Conservation (phyloP, 2,888 invertebrate species). For the Polietes domitor region DNA sequence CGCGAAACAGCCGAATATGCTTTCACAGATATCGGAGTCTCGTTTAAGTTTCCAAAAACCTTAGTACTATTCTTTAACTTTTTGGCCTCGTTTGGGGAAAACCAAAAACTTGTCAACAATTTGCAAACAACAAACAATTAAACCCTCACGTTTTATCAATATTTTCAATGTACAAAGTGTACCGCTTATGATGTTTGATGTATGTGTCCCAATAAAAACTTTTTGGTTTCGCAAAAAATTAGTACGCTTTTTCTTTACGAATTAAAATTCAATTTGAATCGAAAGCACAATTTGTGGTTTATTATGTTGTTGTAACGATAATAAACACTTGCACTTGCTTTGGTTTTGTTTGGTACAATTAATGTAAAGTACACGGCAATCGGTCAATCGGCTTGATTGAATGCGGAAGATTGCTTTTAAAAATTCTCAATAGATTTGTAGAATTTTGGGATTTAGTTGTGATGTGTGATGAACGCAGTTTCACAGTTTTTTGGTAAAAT, state of each 20-base stretch:
- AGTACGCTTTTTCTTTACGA: conserved; percentile 58
- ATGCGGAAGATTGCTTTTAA: too few relatives aligned
- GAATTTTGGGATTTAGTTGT: not conserved
- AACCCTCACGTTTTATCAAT: conserved; percentile 73
- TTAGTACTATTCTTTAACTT: conserved; percentile 79
- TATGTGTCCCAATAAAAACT: conserved; percentile 56
- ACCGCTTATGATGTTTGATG: too few relatives aligned
- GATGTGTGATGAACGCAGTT: conserved; percentile 6
- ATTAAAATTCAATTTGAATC: conserved; percentile 45
- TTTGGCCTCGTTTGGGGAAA: conserved; percentile 55
- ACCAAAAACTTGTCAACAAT: conserved; percentile 75
- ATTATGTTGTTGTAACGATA: conserved; percentile 79
- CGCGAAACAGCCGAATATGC: conserved; percentile 60
- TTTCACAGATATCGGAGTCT: conserved; percentile 48
- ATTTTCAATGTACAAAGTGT: conserved; percentile 56
- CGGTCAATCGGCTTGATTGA: not conserved
- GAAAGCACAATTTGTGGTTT: conserved; percentile 73
- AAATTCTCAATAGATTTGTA: not conserved
- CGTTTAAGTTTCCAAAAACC: conserved; percentile 71
- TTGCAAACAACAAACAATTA: conserved; percentile 79
- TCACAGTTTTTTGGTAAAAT: not conserved
- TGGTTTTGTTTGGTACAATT: conserved; percentile 20
- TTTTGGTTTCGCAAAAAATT: conserved; percentile 37
- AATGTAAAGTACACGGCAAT: conserved; percentile 7
- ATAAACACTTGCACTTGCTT: conserved; percentile 74